Evolutionary conservation across 1,140 invertebrate species (phyloP).

Genomic region (Cydia fagiglandana): DNA sequence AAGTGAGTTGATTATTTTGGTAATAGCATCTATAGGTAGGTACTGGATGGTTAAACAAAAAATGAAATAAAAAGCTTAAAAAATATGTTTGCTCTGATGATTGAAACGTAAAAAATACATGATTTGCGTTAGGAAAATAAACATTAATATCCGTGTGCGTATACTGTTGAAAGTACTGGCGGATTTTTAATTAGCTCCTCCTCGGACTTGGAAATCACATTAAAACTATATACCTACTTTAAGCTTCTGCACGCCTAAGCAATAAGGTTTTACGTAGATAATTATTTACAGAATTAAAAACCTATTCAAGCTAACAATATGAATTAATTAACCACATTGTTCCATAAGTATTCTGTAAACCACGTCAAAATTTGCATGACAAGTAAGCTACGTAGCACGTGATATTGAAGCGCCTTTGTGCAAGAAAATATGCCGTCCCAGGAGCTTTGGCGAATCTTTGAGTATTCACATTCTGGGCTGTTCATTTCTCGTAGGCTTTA

Average conservation of each 20-base stretch:
- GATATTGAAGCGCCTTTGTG: conserved; percentile 25
- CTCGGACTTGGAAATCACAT: too few species aligned
- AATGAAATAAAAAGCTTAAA: too few species aligned
- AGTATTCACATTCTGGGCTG: conserved; percentile 12
- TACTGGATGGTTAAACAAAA: conserved; percentile 37
- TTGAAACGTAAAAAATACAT: not conserved
- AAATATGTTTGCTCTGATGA: not conserved
- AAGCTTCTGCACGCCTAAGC: too few species aligned
- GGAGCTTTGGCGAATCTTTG: conserved; percentile 22
- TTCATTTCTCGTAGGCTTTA: conserved; percentile 13
- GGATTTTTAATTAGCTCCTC: too few species aligned
- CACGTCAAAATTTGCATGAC: conserved; percentile 15
- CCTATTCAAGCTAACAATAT: too few species aligned
- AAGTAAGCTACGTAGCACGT: not conserved
- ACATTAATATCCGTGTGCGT: too few species aligned
- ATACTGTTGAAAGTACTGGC: too few species aligned
- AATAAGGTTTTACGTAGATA: too few species aligned
- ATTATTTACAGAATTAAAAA: too few species aligned
- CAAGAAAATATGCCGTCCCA: conserved; percentile 24
- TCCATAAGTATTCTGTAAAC: not conserved
- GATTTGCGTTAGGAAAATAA: too few species aligned
- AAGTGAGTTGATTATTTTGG: not conserved
- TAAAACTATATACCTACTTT: too few species aligned
- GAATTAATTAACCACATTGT: conserved; percentile 1
- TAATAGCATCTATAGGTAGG: not conserved